phyloP scores from a whole-genome alignment of 1,140 invertebrate genomes.

The Goniozus legneri region DNA sequence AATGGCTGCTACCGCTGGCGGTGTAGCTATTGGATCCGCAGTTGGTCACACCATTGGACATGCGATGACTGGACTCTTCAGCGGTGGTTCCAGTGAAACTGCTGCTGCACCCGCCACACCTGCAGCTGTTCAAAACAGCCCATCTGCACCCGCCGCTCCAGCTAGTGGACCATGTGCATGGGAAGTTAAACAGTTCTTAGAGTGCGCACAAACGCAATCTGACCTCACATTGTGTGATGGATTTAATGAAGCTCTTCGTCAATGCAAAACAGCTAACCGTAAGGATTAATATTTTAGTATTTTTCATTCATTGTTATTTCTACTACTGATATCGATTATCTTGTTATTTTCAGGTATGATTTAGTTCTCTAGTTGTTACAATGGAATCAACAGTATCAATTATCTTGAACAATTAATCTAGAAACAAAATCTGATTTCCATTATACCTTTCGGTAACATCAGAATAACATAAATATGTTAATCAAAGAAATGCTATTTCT shows the following conservation, averaged over 20 bases:
- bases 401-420: not conserved
- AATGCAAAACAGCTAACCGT: slow-evolving; percentile 71
- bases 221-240: slow-evolving; percentile 86
- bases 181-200: slow-evolving; percentile 86
- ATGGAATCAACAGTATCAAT: slow-evolving; percentile 1
- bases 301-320: slow-evolving; percentile 8
- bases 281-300: slow-evolving; percentile 29
- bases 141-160: slow-evolving; percentile 45
- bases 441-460: not conserved
- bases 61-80: slow-evolving; percentile 80
- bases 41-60: slow-evolving; percentile 83
- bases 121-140: slow-evolving; percentile 21
- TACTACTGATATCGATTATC: slow-evolving; percentile 2
- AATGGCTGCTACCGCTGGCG: slow-evolving; percentile 89
- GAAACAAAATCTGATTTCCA: not conserved
- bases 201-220: slow-evolving; percentile 80
- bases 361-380: slow-evolving; percentile 4
- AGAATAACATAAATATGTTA: not conserved
- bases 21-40: slow-evolving; percentile 84
- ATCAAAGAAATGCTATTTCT: not conserved
- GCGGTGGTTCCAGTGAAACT: slow-evolving; percentile 63
- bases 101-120: slow-evolving; percentile 46
- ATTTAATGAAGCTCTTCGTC: slow-evolving; percentile 88
- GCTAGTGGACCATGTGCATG: slow-evolving; percentile 74
- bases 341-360: slow-evolving; percentile 22